Percentiles rank a stretch among this genome's conserved stretches.
phyloP scores from a whole-genome alignment of 2,113 vertebrate genomes.

The Ranitomeya variabilis region DNA sequence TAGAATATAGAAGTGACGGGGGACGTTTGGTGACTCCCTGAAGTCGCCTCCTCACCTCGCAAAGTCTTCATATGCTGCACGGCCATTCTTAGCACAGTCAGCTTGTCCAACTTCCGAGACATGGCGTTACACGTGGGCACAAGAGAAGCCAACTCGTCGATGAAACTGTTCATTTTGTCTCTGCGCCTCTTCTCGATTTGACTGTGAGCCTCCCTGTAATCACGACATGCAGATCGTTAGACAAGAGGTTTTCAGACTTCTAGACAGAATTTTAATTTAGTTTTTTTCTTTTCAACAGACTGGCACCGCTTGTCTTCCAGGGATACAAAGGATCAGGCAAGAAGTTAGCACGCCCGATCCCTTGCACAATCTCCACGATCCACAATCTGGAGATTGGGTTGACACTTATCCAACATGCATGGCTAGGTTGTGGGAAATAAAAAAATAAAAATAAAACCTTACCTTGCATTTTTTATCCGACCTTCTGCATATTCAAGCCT shows the following conservation, averaged over 20 bases:
- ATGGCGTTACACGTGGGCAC: slow-evolving; percentile 97
- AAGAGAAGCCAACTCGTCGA: slow-evolving; percentile 93
- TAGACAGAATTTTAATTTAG: too few species aligned
- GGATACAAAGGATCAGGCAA: too few species aligned
- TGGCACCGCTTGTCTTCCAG: too few species aligned
- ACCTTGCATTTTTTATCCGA: slow-evolving; percentile 98
- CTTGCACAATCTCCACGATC: too few species aligned
- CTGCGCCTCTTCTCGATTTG: slow-evolving; percentile 96
- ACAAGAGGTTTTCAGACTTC: neutral
- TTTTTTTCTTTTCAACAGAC: too few species aligned
- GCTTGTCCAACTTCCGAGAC: slow-evolving; percentile 96
- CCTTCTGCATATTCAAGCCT: slow-evolving; percentile 88
- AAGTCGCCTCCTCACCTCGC: slow-evolving; percentile 77
- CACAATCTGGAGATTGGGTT: too few species aligned
- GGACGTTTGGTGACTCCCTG: too few species aligned
- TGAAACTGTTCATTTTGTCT: slow-evolving; percentile 99
- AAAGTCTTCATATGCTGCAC: slow-evolving; percentile 99
- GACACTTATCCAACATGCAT: too few species aligned
- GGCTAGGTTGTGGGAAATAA: too few species aligned
- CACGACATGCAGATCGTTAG: slow-evolving; percentile 35
- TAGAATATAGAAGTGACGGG: too few species aligned
- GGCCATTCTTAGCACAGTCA: slow-evolving; percentile 96
- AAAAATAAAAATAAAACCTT: slow-evolving; percentile 52
- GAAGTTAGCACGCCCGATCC: too few species aligned
- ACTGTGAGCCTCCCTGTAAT: slow-evolving; percentile 92